phyloP scores from a whole-genome alignment of 1,140 invertebrate genomes.

The Leptinotarsa lineolata region DNA sequence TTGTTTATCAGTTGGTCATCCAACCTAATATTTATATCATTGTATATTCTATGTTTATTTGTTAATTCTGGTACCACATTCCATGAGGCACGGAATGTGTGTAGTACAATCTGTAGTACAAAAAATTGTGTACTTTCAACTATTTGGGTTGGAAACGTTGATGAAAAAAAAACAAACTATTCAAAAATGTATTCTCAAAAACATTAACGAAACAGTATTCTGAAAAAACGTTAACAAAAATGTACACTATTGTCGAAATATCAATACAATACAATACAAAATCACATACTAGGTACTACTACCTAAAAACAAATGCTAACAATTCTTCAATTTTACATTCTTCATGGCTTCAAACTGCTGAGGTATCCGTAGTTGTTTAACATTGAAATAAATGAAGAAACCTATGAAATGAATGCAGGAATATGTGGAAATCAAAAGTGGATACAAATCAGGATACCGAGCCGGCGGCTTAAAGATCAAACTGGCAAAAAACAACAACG shows the following conservation, averaged over 20 bases:
- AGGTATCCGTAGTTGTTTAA: slow-evolving; percentile 68
- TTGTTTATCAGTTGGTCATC: too few relatives aligned
- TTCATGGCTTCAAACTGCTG: slow-evolving; percentile 50
- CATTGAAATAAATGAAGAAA: slow-evolving; percentile 85
- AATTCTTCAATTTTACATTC: slow-evolving; percentile 46
- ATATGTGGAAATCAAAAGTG: slow-evolving; percentile 81
- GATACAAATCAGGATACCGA: slow-evolving; percentile 82
- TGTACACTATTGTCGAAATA: slow-evolving; percentile 5
- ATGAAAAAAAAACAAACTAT: too few relatives aligned
- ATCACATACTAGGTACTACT: not conserved
- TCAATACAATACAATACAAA: not conserved
- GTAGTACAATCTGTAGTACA: too few relatives aligned
- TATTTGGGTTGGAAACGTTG: too few relatives aligned
- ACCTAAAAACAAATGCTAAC: slow-evolving; percentile 23
- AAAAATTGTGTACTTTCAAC: too few relatives aligned
- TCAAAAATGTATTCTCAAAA: too few relatives aligned
- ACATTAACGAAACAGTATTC: too few relatives aligned
- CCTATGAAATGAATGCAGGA: slow-evolving; percentile 82
- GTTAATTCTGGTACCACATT: too few relatives aligned
- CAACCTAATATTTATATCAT: too few relatives aligned
- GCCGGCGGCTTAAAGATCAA: slow-evolving; percentile 69
- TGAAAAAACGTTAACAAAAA: not conserved
- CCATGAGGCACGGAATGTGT: too few relatives aligned
- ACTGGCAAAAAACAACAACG: slow-evolving; percentile 63
- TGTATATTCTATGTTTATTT: too few relatives aligned